Base-by-base conservation (phyloP, 2,888 invertebrate genomes). In the Auanema freiburgensis region DNA sequence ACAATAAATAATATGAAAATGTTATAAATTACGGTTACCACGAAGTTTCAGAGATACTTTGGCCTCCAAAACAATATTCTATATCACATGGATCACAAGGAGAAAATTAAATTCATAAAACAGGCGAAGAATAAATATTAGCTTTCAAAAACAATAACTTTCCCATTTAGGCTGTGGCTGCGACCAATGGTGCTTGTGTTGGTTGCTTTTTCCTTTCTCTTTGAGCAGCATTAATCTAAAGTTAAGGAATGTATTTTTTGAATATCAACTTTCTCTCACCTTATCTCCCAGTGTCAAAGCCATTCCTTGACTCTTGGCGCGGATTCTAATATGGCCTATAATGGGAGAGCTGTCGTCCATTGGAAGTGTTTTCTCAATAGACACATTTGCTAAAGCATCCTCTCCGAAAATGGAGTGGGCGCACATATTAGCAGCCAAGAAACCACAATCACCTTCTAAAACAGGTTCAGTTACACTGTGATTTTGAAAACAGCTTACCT, bases 291-390 rank as follows among this genome's bases (percentile, higher is more conserved):
- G 88, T 82, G 95, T 94, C 21, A 98, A 87, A 4, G 98, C 98
- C 97, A 98, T 98, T 67, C 98, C 98, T 90, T 97, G 97, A 84
- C 93, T 96, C 88, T 98, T 99, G 66, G 98, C 97, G 70, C 98
- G 88, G 79, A 98, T 97, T 76, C 98, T 88, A 84, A 99, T 95
- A 85, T 98, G 97, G 0, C 98, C 98, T 16, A 91, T 91, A 16
- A 98, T 96, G 58, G 94, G 90, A 49, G 92, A 90, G 79, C 90
- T 89, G 8, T 81, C 79, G 68, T 71, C 85, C 59, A 84, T 74
- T 33, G 84, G 84, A 1, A 83, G 74, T 18, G 85, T 63, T 81
- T 92, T 93, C 87, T 99, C 98, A 81, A 99, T 93, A 86, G 95
- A 96, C 79, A 99, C 89, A 89, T 99, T 99, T 69, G 97, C 97